Base-by-base conservation (phyloP, 2,113 vertebrate genomes). In the Toxostoma redivivum region DNA sequence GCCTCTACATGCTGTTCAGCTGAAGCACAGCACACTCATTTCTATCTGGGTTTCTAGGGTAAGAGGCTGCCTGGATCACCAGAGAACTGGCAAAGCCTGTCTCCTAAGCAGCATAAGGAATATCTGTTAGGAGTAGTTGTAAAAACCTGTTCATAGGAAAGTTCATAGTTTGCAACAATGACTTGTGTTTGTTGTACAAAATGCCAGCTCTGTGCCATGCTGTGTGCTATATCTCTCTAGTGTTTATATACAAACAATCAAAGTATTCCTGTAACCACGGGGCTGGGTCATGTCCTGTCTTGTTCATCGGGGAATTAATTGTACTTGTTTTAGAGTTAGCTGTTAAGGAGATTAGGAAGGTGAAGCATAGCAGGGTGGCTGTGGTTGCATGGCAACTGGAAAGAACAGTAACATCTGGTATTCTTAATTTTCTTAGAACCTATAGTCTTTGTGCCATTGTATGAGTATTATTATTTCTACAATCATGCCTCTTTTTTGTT, bases 321-420 rank as follows among this genome's bases (percentile, higher is more conserved):
- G 85, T 77, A 44, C 76, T 94, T 96, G 92, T 44, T 95, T 95
- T 47, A 88, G 91, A 89, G 90, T 93, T 93, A 94, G 73, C 87
- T 90, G 87, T 74, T 96, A 91, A 96, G 83, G 78, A 90, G 92
- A 96, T 93, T 90, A 96, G 81, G 93, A 96, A 81, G 74, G 88
- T 91, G 67, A 94, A 94, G 71, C 85, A 44, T 92, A 90, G 62
- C 90, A 78, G 92, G 79, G 76, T 86, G 84, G 92, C 90, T 70
- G 71, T 88, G 62, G 96, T 96, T 96, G 94, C 94, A 85, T 95
- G 93, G 94, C 95, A 96, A 96, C 93, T 95, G 79, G 76, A 77
- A 93, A 88, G 90, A 83, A 70, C 71, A 78, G 85, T 81, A 95
- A 90, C 92, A 95, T 93, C 92, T 90, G 82, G 85, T 82, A 93